phyloP scores from a whole-genome alignment of 2,888 invertebrate species.

The Petrolisthes cinctipes region DNA sequence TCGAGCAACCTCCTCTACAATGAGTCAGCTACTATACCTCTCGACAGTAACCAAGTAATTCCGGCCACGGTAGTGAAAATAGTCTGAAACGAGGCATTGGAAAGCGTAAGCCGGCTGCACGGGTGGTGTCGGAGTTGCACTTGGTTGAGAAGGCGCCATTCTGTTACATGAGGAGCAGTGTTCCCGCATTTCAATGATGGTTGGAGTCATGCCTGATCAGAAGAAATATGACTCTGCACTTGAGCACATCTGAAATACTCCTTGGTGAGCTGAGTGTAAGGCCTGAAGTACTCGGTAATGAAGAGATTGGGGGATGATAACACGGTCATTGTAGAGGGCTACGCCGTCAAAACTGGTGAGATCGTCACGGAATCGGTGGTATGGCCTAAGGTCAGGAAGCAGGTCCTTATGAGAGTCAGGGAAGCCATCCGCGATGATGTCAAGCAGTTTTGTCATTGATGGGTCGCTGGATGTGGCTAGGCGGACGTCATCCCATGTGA shows the following conservation, averaged over 20 bases:
- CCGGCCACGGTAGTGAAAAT: too few species aligned
- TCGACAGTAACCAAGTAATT: constrained; percentile 42
- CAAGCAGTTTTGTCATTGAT: neutral
- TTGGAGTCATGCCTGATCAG: constrained; percentile 38
- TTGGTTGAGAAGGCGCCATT: constrained; percentile 45
- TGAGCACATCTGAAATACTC: constrained; percentile 21
- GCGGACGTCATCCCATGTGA: constrained; percentile 28
- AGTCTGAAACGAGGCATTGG: too few species aligned
- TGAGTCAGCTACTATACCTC: constrained; percentile 34
- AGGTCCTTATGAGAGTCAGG: neutral
- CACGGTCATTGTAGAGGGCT: too few species aligned
- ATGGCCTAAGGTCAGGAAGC: neutral
- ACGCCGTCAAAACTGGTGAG: constrained; percentile 34
- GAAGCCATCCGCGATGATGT: constrained; percentile 7
- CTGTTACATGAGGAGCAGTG: constrained; percentile 25
- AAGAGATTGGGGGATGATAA: constrained; percentile 38
- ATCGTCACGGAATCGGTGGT: constrained; percentile 28
- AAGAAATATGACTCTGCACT: constrained; percentile 30
- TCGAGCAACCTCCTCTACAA: constrained; percentile 30
- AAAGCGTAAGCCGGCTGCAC: too few species aligned
- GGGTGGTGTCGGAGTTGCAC: constrained; percentile 32
- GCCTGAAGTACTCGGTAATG: constrained; percentile 10
- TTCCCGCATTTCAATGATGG: constrained; percentile 9
- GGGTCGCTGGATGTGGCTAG: constrained; percentile 23
- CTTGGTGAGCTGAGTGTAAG: constrained; percentile 41